A percentile compares a stretch with the other conserved stretches of the same genome.
Conservation (phyloP, 2,888 invertebrate genomes). For the Caenorhabditis parvicauda region DNA sequence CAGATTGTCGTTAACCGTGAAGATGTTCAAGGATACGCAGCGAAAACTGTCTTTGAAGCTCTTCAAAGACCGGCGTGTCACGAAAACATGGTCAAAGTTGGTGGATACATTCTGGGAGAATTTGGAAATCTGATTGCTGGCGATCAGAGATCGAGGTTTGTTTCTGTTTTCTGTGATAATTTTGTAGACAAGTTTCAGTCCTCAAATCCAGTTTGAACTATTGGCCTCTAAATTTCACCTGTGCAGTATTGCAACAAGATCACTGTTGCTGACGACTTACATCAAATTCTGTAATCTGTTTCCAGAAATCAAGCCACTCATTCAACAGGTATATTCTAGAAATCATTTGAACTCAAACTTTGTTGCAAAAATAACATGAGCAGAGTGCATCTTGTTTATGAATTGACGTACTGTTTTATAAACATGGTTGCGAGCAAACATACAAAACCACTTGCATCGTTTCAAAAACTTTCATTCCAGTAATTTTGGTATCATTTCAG, state of each 20-base stretch:
- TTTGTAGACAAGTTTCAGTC: constrained; percentile 69
- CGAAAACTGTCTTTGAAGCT: constrained; percentile 93
- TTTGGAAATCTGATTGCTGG: constrained; percentile 99
- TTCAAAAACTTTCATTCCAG: neutral
- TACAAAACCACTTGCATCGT: neutral
- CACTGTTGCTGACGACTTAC: constrained; percentile 91
- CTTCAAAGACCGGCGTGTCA: constrained; percentile 92
- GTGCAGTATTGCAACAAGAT: constrained; percentile 93
- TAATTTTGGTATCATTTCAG: constrained; percentile 1
- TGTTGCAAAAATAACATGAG: neutral
- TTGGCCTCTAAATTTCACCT: constrained; percentile 97
- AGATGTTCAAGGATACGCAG: constrained; percentile 98
- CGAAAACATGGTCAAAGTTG: constrained; percentile 99
- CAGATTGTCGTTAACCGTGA: constrained; percentile 99
- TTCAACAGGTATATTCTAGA: constrained; percentile 79
- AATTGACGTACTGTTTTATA: neutral
- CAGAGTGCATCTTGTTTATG: neutral
- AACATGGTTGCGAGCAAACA: neutral
- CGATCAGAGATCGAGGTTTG: constrained; percentile 79
- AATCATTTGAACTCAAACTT: neutral
- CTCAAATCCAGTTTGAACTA: constrained; percentile 93
- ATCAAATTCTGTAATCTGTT: constrained; percentile 99
- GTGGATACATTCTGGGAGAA: constrained; percentile 96
- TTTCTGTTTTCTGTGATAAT: neutral
- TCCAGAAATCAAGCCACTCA: constrained; percentile 92